Percentiles rank a stretch among this genome's conserved stretches.
Evolutionary conservation across 1,140 invertebrate genomes (phyloP).

Genomic region (Pinna nobilis): DNA sequence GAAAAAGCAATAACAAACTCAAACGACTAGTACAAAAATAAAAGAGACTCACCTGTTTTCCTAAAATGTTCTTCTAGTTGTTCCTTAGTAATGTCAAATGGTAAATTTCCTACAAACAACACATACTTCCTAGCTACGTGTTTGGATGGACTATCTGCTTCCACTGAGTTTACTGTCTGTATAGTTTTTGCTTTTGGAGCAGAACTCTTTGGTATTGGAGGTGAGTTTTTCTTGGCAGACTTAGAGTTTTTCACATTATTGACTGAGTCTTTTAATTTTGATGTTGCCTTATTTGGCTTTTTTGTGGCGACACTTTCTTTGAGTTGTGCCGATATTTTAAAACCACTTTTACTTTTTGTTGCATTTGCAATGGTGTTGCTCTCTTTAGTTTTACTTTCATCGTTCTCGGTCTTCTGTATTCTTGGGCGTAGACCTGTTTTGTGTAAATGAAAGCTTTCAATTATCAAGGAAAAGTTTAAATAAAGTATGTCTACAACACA

Average conservation of each 20-base stretch:
- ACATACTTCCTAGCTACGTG: slow-evolving; percentile 53
- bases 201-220: neutral
- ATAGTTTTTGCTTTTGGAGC: no score
- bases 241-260: slow-evolving; percentile 8
- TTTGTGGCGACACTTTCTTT: no score
- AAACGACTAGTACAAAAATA: no score
- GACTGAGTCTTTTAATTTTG: neutral
- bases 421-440: neutral
- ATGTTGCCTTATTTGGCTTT: neutral
- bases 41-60: slow-evolving; percentile 63
- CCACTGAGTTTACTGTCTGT: neutral
- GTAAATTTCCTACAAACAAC: slow-evolving; percentile 66
- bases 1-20: no score
- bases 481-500: no score
- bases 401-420: neutral
- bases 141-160: slow-evolving; percentile 18
- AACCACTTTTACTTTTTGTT: neutral
- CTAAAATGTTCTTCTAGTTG: slow-evolving; percentile 66
- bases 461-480: no score
- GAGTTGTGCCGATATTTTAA: neutral
- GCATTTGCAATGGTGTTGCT: neutral
- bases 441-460: neutral
- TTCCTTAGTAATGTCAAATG: slow-evolving; percentile 60
- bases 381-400: neutral
- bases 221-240: neutral